phyloP scores from a whole-genome alignment of 1,140 invertebrate genomes.

The Onthophagus taurus region DNA sequence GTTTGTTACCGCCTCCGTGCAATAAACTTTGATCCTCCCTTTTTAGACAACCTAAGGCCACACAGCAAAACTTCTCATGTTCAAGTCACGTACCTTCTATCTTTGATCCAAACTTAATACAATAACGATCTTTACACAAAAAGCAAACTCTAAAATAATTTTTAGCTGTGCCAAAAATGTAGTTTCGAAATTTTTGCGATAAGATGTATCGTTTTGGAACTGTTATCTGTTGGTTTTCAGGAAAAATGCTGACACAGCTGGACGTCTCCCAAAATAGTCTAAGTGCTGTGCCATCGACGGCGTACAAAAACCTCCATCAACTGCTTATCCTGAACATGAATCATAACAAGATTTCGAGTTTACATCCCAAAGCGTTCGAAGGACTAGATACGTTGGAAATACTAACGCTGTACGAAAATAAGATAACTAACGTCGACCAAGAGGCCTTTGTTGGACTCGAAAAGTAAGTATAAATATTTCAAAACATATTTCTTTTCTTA shows the following conservation, averaged over 20 bases:
- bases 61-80: too few relatives aligned
- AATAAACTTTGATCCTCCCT: too few relatives aligned
- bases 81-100: too few relatives aligned
- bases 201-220: too few relatives aligned
- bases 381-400: constrained; percentile 78
- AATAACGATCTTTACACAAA: too few relatives aligned
- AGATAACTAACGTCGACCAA: constrained; percentile 62
- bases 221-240: constrained; percentile 44
- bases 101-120: too few relatives aligned
- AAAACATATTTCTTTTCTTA: background rate
- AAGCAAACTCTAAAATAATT: too few relatives aligned
- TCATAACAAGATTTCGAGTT: constrained; percentile 70
- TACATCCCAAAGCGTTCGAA: constrained; percentile 70
- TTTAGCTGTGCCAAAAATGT: too few relatives aligned
- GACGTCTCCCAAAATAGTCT: constrained; percentile 75
- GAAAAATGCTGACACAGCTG: constrained; percentile 70
- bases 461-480: constrained; percentile 52
- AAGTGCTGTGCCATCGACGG: constrained; percentile 64
- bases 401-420: constrained; percentile 80
- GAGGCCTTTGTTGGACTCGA: constrained; percentile 77
- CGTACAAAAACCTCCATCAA: constrained; percentile 68
- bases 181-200: too few relatives aligned
- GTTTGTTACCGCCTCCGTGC: too few relatives aligned
- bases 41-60: too few relatives aligned
- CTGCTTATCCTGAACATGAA: constrained; percentile 82